Evolutionary conservation across 2,888 invertebrate species (phyloP).

Genomic region (Drosophila infuscata): DNA sequence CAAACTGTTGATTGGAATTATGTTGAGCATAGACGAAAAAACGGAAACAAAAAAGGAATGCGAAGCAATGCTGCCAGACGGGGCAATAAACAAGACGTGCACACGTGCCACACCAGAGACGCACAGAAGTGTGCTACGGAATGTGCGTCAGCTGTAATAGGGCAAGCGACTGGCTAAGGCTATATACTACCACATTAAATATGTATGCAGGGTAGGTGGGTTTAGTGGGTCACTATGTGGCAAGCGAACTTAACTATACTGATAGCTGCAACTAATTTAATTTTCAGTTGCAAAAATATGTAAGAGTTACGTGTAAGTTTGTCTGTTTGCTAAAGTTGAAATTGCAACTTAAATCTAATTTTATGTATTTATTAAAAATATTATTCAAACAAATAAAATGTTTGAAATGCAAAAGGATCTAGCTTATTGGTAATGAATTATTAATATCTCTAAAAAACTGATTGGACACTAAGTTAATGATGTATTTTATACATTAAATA

Average conservation of each 20-base stretch:
- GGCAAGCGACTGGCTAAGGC: slow-evolving; percentile 8
- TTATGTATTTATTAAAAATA: too few species aligned
- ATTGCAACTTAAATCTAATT: background rate
- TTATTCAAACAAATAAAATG: too few species aligned
- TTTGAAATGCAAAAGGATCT: too few species aligned
- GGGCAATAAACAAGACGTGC: slow-evolving; percentile 32
- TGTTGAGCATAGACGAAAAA: slow-evolving; percentile 32
- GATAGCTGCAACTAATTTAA: background rate
- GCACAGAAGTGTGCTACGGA: slow-evolving; percentile 34
- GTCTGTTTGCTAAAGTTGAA: too few species aligned
- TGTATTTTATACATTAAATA: too few species aligned
- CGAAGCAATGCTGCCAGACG: slow-evolving; percentile 29
- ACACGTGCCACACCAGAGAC: slow-evolving; percentile 45
- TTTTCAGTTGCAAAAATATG: background rate
- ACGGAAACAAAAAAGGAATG: slow-evolving; percentile 29
- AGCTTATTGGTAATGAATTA: too few species aligned
- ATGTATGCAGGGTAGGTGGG: background rate
- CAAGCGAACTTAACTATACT: background rate
- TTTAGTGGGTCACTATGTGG: background rate
- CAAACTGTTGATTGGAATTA: slow-evolving; percentile 74
- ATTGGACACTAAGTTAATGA: too few species aligned
- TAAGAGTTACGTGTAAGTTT: background rate
- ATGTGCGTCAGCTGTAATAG: slow-evolving; percentile 35
- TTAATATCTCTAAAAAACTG: too few species aligned
- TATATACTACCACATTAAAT: slow-evolving; percentile 3